Evolutionary conservation across 2,888 invertebrate genomes (phyloP).

Genomic region (Hydriomena furcata): DNA sequence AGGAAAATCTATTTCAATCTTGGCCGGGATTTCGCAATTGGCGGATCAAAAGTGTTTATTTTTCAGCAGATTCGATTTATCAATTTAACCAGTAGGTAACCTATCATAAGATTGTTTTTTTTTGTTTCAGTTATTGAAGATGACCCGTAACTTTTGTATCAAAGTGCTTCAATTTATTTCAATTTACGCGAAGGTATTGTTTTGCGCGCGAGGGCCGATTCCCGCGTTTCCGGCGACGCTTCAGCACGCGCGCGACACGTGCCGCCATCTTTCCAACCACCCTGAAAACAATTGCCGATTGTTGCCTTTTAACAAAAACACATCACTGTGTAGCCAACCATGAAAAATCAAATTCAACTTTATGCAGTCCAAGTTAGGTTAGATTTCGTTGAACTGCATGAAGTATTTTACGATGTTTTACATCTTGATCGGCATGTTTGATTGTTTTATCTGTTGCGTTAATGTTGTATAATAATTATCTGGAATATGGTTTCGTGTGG

Average conservation of each 20-base stretch:
- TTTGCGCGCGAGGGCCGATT: conserved; percentile 66
- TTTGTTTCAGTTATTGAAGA: too few species aligned
- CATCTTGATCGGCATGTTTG: conserved; percentile 35
- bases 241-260: conserved; percentile 78
- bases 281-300: conserved; percentile 65
- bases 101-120: too few species aligned
- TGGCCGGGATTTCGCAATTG: too few species aligned
- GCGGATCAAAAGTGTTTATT: too few species aligned
- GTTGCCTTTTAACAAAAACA: conserved; percentile 60
- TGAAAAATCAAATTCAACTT: conserved; percentile 30
- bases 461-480: conserved; percentile 80
- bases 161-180: conserved; percentile 79
- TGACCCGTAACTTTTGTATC: conserved; percentile 57
- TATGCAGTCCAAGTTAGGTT: conserved; percentile 18
- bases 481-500: conserved; percentile 63
- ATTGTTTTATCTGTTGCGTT: conserved; percentile 74
- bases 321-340: conserved; percentile 9
- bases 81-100: too few species aligned
- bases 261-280: conserved; percentile 78
- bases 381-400: conserved; percentile 25
- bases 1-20: too few species aligned
- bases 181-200: conserved; percentile 79
- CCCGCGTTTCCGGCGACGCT: conserved; percentile 72
- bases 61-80: too few species aligned
- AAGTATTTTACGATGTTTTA: conserved; percentile 10